These are phyloP conservation scores for Chloroceryle amazona DNA, from an alignment of 2,797 vertebrate species.

Conservation along the genomic window DNA sequence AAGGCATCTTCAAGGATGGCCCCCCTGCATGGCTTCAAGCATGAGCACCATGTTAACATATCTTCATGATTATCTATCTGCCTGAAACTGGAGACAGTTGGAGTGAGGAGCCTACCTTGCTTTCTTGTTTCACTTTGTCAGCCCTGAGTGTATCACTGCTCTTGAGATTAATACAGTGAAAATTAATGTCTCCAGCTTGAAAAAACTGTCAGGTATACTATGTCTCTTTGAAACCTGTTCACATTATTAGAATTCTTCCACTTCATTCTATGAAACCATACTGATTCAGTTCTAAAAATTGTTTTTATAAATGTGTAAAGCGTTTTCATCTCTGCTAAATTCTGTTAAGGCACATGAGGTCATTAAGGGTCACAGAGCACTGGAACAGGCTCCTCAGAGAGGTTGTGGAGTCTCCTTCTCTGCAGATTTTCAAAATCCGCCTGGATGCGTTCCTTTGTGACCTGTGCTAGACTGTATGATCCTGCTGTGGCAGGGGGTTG, in stretches of 20 bases:
- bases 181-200: not conserved
- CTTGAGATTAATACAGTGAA: not conserved
- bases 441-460: no score
- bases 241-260: not conserved
- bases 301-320: not conserved
- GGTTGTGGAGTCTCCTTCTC: no score
- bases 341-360: not conserved
- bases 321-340: not conserved
- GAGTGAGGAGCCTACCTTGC: not conserved
- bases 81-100: not conserved
- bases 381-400: no score
- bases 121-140: not conserved
- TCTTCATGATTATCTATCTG: not conserved
- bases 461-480: no score
- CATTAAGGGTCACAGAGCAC: no score
- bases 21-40: not conserved
- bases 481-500: no score
- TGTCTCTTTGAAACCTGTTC: not conserved
- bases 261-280: not conserved
- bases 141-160: not conserved
- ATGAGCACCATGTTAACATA: accelerated
- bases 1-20: not conserved
- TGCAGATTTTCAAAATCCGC: no score
- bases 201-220: not conserved
- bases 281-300: not conserved